Base-by-base conservation (phyloP, 2,888 invertebrate species). In the Pristionchus mayeri region DNA sequence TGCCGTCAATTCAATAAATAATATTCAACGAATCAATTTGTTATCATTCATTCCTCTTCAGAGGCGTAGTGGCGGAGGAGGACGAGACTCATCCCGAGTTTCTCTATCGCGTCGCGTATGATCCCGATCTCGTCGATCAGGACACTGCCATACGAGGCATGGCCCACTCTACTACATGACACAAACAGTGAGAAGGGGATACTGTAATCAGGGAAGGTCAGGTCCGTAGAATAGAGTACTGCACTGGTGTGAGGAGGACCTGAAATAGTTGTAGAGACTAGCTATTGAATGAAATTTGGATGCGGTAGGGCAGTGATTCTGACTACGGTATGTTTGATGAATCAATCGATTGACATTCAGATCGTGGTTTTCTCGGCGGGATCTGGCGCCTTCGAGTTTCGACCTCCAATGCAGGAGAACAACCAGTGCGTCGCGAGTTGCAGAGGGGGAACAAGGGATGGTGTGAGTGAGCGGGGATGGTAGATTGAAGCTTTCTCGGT, bases 321-420 rank as follows among this genome's bases (percentile, higher is more conserved):
- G n/a, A n/a, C n/a, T n/a, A n/a, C n/a, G n/a, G n/a, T n/a, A n/a
- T n/a, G n/a, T n/a, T n/a, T 75, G 37, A n/a, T 11, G 4, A 40
- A 4, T 24, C n/a, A n/a, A 75, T 40, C 21, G 37, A 75, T 75
- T 7, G n/a, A 6, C n/a, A 54, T 30, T 52, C 9, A 37, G 37
- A 37, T 3, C 76, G 48, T 79, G 79, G 79, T 79, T 79, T 44
- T 52, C 79, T 11, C 79, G 54, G 24, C 54, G 52, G 30, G 79
- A 79, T 7, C 16, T 79, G 34, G 52, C 79, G 2, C 54, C 79
- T 2, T 52, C 54, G 21, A 79, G 27, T 21, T 79, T 34, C 54
- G 54, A 79, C 30, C 50, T 34, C 4, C 79, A 79, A 24, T 54
- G 40, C 52, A 79, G n/a, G 21, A 13, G 79, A 50, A n/a, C n/a